Percentiles rank a stretch among this genome's conserved stretches.
These are phyloP conservation scores for Helicoverpa zea DNA, from an alignment of 1,140 invertebrate genomes.

Conservation along the genomic window DNA sequence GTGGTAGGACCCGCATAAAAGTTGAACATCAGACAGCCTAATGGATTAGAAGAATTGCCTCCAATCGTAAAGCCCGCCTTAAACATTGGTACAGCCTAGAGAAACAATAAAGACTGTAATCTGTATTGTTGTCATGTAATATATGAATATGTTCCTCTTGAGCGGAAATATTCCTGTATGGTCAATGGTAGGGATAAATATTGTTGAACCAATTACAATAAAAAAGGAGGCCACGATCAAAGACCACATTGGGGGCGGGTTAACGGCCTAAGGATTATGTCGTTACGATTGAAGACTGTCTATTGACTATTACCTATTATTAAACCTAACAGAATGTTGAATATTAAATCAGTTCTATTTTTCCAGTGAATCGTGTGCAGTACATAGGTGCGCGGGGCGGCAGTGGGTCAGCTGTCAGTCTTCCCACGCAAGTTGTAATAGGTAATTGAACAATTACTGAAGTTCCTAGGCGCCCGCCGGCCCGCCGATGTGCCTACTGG, in stretches of 20 bases:
- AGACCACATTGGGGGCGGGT: background rate
- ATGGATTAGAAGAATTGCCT: slow-evolving; percentile 84
- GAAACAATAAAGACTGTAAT: slow-evolving; percentile 69
- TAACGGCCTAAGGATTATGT: background rate
- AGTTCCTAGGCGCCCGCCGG: slow-evolving; percentile 21
- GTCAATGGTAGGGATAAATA: slow-evolving; percentile 25
- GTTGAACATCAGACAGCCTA: slow-evolving; percentile 79
- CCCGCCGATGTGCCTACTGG: background rate
- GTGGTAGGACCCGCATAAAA: slow-evolving; percentile 82
- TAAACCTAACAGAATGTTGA: background rate
- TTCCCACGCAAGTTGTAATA: slow-evolving; percentile 39
- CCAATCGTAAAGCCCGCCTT: slow-evolving; percentile 71
- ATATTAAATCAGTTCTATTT: slow-evolving; percentile 20
- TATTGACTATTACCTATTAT: background rate
- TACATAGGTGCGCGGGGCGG: background rate
- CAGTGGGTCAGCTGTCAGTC: slow-evolving; percentile 29
- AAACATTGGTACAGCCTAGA: slow-evolving; percentile 67
- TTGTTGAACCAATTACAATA: slow-evolving; percentile 31
- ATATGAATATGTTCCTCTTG: slow-evolving; percentile 63
- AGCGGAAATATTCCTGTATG: slow-evolving; percentile 55
- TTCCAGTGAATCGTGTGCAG: slow-evolving; percentile 10
- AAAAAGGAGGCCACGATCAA: background rate
- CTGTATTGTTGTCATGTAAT: slow-evolving; percentile 67
- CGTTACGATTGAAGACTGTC: slow-evolving; percentile 6
- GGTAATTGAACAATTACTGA: slow-evolving; percentile 25